These are phyloP conservation scores for Brienomyrus longianalis DNA, from an alignment of 2,113 vertebrate species.

Conservation along the genomic window DNA sequence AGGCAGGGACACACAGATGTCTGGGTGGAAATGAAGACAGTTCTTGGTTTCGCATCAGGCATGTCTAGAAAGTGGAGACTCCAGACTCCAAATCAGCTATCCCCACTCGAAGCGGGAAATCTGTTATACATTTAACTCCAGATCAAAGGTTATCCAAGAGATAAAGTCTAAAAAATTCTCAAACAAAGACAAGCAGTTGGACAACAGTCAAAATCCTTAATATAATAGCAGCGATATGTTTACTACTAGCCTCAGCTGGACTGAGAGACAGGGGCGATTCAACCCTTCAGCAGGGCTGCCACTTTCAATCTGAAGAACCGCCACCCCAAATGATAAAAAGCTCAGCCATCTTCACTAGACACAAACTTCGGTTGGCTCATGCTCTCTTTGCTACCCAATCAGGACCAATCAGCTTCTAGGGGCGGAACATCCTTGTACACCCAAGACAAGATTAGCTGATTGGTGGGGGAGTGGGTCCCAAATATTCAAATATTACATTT, in stretches of 20 bases:
- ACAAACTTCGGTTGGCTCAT: not conserved
- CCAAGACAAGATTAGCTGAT: not conserved
- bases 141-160: not conserved
- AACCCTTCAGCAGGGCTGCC: not conserved
- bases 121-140: not conserved
- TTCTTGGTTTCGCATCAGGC: not conserved
- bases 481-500: no score
- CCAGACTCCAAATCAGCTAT: not conserved
- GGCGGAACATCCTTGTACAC: constrained; percentile 22
- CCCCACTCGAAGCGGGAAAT: not conserved
- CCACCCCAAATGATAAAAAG: not conserved
- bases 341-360: not conserved
- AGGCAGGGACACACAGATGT: not conserved
- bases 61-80: not conserved
- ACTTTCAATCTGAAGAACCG: not conserved
- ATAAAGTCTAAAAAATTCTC: not conserved
- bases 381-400: not conserved
- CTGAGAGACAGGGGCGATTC: not conserved
- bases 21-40: not conserved
- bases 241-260: not conserved
- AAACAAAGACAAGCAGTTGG: not conserved
- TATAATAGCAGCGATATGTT: not conserved
- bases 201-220: not conserved
- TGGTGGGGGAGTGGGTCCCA: not conserved
- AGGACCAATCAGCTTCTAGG: constrained; percentile 15